Evolutionary conservation across 2,797 vertebrate species (phyloP).

Genomic region (Argya squamiceps): DNA sequence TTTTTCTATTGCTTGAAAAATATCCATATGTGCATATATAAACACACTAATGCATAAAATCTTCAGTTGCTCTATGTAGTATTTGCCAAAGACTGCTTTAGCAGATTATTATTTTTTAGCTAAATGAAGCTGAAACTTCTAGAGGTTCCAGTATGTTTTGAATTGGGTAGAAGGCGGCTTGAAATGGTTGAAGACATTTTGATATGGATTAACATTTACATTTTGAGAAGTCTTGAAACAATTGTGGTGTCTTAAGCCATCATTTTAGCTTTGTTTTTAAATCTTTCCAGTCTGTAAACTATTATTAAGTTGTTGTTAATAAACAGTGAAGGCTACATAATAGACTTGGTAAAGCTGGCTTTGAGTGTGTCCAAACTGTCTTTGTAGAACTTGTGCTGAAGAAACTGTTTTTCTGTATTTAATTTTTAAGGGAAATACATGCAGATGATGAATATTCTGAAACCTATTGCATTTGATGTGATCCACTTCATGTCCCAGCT

Average conservation of each 20-base stretch:
- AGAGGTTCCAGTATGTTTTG: not conserved
- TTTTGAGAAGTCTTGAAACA: not conserved
- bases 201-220: not conserved
- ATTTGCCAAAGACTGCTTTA: not conserved
- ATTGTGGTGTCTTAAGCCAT: not conserved
- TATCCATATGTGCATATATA: not conserved
- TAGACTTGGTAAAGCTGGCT: not conserved
- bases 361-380: not conserved
- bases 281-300: not conserved
- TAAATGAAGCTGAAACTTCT: not conserved
- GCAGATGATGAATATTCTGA: constrained; percentile 99
- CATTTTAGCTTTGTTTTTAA: not conserved
- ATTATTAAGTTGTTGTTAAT: not conserved
- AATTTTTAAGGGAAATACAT: constrained; percentile 91
- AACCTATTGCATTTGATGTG: constrained; percentile 97
- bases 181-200: not conserved
- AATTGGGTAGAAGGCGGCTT: not conserved
- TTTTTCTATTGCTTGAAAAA: not conserved
- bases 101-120: not conserved
- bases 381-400: not conserved
- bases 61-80: not conserved
- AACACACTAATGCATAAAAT: not conserved
- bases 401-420: constrained; percentile 43
- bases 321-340: not conserved
- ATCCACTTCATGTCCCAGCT: constrained; percentile 99